These are phyloP conservation scores for Sciurus carolinensis DNA, from an alignment of 2,797 vertebrate species.

Conservation along the genomic window DNA sequence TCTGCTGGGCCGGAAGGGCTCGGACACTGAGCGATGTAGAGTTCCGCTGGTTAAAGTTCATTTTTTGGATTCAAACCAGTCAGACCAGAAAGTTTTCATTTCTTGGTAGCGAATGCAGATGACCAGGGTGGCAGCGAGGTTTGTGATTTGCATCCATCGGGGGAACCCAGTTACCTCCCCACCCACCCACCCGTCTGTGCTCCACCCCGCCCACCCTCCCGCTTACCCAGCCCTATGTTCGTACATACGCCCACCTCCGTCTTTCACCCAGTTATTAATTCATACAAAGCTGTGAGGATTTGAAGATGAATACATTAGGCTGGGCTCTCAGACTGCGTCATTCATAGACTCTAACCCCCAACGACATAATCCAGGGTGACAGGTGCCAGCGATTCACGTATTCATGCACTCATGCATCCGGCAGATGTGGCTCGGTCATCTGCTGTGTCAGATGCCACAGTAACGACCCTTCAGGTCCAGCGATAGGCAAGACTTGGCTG, in stretches of 20 bases:
- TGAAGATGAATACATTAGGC: background rate
- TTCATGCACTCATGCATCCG: no score
- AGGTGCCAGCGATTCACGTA: background rate
- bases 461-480: background rate
- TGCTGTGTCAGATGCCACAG: background rate
- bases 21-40: background rate
- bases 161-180: background rate
- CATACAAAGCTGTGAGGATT: background rate
- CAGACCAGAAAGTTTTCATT: background rate
- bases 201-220: no score
- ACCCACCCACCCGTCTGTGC: no score
- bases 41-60: slow-evolving; percentile 27
- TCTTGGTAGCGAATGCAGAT: background rate
- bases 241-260: background rate
- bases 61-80: slow-evolving; percentile 31
- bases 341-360: background rate
- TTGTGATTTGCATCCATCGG: background rate
- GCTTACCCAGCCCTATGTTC: rapidly evolving
- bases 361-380: background rate
- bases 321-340: background rate
- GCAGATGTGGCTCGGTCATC: background rate
- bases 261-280: background rate
- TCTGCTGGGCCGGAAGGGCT: background rate
- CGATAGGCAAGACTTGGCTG: background rate
- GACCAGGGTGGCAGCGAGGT: background rate